Evolutionary conservation across 1,140 invertebrate species (phyloP).

Genomic region (Drosophila murphyi): DNA sequence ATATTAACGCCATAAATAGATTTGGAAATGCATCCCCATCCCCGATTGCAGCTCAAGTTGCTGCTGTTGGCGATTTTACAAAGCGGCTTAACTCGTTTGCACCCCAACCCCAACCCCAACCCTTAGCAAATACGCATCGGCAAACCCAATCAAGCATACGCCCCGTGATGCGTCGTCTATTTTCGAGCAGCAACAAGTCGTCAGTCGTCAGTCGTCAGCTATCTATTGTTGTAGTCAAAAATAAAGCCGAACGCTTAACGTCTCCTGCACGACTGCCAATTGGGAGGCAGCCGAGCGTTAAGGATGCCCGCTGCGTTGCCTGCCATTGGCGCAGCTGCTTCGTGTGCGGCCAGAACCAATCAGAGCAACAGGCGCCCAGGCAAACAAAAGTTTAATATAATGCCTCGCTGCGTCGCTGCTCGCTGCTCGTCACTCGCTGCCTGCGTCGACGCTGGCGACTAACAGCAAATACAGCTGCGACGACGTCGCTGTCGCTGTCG

Average conservation of each 20-base stretch:
- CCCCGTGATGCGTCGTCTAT: constrained; percentile 44
- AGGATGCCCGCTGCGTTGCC: constrained; percentile 43
- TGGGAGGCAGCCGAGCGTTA: constrained; percentile 33
- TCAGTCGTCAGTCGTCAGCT: constrained; percentile 2
- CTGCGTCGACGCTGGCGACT: neutral
- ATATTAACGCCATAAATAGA: constrained; percentile 13
- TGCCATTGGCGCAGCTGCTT: constrained; percentile 53
- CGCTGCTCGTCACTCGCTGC: constrained; percentile 7
- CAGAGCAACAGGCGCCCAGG: constrained; percentile 57
- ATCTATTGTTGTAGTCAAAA: neutral
- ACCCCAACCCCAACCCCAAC: neutral
- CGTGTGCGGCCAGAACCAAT: constrained; percentile 45
- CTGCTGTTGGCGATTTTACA: neutral
- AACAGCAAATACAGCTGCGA: neutral
- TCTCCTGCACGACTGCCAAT: constrained; percentile 50
- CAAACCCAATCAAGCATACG: constrained; percentile 60
- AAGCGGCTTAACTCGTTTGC: constrained; percentile 8
- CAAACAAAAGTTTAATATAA: constrained; percentile 30
- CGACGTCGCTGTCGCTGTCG: constrained; percentile 15
- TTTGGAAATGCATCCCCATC: constrained; percentile 20
- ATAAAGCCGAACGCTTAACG: neutral
- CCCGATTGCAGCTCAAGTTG: neutral
- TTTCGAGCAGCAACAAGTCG: constrained; percentile 69
- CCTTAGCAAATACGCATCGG: neutral
- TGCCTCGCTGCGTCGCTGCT: neutral